Percentiles rank a stretch among this genome's conserved stretches.
These are phyloP conservation scores for Gopherus flavomarginatus DNA, from an alignment of 2,113 vertebrate species.

Conservation along the genomic window DNA sequence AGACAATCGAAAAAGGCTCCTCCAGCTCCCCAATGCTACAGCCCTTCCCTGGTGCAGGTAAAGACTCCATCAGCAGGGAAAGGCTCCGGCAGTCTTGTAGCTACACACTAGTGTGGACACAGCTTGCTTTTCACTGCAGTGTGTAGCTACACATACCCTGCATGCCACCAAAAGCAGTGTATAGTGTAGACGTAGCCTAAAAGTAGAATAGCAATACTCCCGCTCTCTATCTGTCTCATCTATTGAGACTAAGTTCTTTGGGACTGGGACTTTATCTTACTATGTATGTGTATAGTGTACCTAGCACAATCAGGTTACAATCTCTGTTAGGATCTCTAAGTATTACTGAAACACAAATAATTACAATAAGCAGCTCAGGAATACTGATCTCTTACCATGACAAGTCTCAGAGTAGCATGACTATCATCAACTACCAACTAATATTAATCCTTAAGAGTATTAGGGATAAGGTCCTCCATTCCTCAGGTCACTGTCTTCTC, in stretches of 20 bases:
- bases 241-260: not conserved
- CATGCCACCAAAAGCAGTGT: not conserved
- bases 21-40: too few relatives aligned
- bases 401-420: accelerated
- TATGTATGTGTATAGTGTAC: accelerated
- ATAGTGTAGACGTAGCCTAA: not conserved
- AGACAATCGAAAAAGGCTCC: too few relatives aligned
- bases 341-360: not conserved
- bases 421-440: not conserved
- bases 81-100: not conserved
- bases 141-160: not conserved
- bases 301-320: not conserved
- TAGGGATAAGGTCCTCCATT: not conserved
- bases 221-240: not conserved
- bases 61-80: too few relatives aligned
- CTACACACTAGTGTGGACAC: not conserved
- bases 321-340: not conserved
- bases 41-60: too few relatives aligned
- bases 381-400: accelerated
- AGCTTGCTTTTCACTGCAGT: not conserved
- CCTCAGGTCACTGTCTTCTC: not conserved
- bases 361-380: not conserved
- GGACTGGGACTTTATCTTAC: not conserved
- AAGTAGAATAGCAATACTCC: accelerated
- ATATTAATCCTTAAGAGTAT: not conserved